Conservation (phyloP, 2,888 invertebrate species). For the Cheilosia urbana region DNA sequence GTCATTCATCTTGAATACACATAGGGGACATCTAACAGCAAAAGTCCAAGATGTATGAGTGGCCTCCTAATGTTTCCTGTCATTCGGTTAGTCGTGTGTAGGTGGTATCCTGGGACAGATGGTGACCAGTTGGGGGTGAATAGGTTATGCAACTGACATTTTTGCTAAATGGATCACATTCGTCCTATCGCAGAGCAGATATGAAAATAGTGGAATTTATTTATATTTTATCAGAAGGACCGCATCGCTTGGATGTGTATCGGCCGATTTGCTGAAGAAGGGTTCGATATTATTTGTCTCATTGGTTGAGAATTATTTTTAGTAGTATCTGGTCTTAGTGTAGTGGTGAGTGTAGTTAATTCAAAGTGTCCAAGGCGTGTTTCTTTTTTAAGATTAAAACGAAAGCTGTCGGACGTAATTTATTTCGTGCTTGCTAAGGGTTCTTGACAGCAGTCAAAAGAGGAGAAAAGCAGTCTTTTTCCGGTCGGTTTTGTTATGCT, state of each 20-base stretch:
- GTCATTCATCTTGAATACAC: slow-evolving; percentile 71
- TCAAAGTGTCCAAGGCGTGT: background rate
- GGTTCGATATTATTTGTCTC: slow-evolving; percentile 26
- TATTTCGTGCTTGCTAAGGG: slow-evolving; percentile 1
- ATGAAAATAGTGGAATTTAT: slow-evolving; percentile 24
- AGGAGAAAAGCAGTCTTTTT: background rate
- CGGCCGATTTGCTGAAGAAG: slow-evolving; percentile 31
- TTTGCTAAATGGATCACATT: slow-evolving; percentile 46
- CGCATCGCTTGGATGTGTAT: background rate
- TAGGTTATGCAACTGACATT: slow-evolving; percentile 66
- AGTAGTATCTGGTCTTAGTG: background rate
- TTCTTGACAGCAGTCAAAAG: background rate
- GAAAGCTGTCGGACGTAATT: slow-evolving; percentile 11
- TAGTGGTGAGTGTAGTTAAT: background rate
- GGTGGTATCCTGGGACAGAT: slow-evolving; percentile 2
- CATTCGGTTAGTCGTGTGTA: slow-evolving; percentile 9
- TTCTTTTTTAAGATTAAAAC: background rate
- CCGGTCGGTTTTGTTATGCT: slow-evolving; percentile 5
- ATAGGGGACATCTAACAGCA: slow-evolving; percentile 63
- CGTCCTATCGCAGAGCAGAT: slow-evolving; percentile 5
- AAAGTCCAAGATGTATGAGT: slow-evolving; percentile 32
- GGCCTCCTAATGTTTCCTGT: slow-evolving; percentile 33
- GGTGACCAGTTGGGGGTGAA: slow-evolving; percentile 10
- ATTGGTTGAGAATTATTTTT: background rate
- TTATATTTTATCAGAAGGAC: slow-evolving; percentile 9